phyloP scores from a whole-genome alignment of 2,888 invertebrate species.

The Embidobia sp. region DNA sequence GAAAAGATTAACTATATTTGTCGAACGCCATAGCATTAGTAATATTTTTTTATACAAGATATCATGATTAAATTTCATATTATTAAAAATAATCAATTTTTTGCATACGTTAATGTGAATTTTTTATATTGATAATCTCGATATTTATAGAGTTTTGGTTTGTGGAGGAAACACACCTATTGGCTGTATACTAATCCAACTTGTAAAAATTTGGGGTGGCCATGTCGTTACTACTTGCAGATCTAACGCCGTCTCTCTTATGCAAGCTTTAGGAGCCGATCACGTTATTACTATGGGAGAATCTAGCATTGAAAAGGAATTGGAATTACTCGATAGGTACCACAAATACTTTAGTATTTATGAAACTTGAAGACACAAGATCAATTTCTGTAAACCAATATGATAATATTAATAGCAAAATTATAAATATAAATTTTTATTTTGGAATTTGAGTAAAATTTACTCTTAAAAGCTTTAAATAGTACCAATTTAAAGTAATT shows the following conservation, averaged over 20 bases:
- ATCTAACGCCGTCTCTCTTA: conserved; percentile 83
- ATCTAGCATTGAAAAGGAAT: conserved; percentile 73
- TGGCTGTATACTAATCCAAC: conserved; percentile 84
- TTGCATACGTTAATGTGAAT: too few relatives aligned
- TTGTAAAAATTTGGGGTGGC: conserved; percentile 84
- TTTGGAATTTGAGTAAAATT: not conserved
- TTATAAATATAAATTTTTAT: not conserved
- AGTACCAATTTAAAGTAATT: too few relatives aligned
- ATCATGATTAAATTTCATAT: too few relatives aligned
- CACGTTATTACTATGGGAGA: conserved; percentile 82
- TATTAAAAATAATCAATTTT: too few relatives aligned
- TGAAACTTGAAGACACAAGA: too few relatives aligned
- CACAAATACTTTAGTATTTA: too few relatives aligned
- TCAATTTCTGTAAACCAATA: too few relatives aligned
- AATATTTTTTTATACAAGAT: too few relatives aligned
- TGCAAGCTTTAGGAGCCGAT: conserved; percentile 83
- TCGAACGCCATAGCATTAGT: too few relatives aligned
- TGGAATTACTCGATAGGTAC: conserved; percentile 75
- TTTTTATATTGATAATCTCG: too few relatives aligned
- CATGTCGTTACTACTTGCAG: conserved; percentile 83
- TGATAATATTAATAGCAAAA: not conserved
- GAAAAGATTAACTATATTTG: too few relatives aligned
- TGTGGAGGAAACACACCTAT: conserved; percentile 84
- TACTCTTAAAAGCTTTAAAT: too few relatives aligned
- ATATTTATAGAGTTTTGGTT: conserved; percentile 82